Percentiles rank a stretch among this genome's conserved stretches.
Evolutionary conservation across 2,797 vertebrate species (phyloP).

Genomic region (Oreochromis mossambicus): DNA sequence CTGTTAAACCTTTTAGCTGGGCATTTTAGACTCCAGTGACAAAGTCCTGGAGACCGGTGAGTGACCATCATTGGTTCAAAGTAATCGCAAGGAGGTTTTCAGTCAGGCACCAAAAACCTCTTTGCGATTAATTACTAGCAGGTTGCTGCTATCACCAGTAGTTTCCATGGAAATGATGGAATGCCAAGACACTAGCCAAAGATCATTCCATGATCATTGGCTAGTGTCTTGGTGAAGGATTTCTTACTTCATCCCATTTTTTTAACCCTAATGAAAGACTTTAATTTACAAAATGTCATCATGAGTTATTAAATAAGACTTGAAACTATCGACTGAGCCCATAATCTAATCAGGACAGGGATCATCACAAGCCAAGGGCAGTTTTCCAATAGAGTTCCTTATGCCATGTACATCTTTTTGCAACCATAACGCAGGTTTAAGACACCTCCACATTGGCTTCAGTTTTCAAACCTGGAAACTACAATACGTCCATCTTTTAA

Average conservation of each 20-base stretch:
- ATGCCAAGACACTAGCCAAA: too few species aligned
- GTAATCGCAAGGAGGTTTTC: too few species aligned
- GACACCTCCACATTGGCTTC: neutral
- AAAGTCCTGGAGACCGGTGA: too few species aligned
- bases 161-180: too few species aligned
- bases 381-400: neutral
- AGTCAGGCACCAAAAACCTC: too few species aligned
- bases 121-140: too few species aligned
- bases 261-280: neutral
- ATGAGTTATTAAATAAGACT: neutral
- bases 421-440: neutral
- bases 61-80: too few species aligned
- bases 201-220: neutral
- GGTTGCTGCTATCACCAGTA: too few species aligned
- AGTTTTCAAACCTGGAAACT: neutral
- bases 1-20: neutral
- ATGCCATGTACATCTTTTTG: neutral
- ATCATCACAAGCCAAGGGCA: neutral
- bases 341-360: neutral
- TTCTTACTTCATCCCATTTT: neutral
- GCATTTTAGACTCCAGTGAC: neutral
- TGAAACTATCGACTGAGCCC: neutral
- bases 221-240: neutral
- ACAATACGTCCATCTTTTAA: neutral
- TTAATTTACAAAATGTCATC: neutral